Evolutionary conservation across 1,140 invertebrate species (phyloP), one percentile per base, ranked within the genome.

Genomic region (Drosophila kikkawai): DNA sequence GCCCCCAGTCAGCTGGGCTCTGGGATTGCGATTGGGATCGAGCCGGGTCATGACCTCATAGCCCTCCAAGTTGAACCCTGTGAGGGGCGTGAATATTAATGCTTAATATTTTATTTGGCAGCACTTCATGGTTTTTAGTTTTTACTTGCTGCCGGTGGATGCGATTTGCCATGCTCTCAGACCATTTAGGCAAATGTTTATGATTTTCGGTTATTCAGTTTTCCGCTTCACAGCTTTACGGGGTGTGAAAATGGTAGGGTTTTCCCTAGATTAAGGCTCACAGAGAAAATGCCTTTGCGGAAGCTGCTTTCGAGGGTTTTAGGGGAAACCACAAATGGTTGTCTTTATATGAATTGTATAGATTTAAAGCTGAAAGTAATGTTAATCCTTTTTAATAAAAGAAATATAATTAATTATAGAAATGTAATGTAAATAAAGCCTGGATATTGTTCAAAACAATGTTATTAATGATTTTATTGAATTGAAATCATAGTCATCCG

Each of bases 51-150:
- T 51, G 70, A 73, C 69, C 69, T 22, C 12, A n/a, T 22, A 53
- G 45, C 26, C 44, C 9, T 37, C 9, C 9, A 36, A 9, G 34
- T 47, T 39, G 42, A 37, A 29, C 44, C 68, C n/a, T 32, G 19
- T 42, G 34, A 11, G 37, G 67, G 64, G 82, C 48, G 79, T 85
- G 82, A 81, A 81, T 85, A 81, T 85, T 85, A 81, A 85, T 85
- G 82, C 61, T 64, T 75, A 59, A 78, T 79, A 82, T 83, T 85
- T 81, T 82, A 66, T 80, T 76, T 44, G 47, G 58, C 59, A 45
- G 37, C 65, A 37, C 64, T 85, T 85, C 56, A 81, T 82, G 68
- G 74, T 70, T 75, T 81, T 85, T 78, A 74, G 59, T 70, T 80
- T 59, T 79, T 80, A 80, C 78, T 55, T 48, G 36, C 41, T 41